Evolutionary conservation across 1,140 invertebrate genomes (phyloP).

Genomic region (Uloborus diversus): DNA sequence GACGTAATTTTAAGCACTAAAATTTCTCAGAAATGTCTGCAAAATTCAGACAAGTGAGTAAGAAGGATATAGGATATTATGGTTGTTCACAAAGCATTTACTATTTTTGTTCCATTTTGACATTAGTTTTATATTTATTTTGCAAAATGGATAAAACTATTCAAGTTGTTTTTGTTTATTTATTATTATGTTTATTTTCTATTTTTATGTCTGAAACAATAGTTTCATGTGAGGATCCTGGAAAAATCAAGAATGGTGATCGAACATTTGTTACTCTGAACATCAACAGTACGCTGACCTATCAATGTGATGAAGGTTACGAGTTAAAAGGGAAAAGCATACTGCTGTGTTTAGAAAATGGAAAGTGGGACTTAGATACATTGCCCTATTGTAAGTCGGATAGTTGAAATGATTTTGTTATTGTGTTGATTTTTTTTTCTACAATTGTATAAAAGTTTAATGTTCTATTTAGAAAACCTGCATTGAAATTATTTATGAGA

Average conservation of each 20-base stretch:
- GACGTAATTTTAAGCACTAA: no score
- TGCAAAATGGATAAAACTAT: no score
- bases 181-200: not conserved
- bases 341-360: slow-evolving; percentile 29
- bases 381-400: slow-evolving; percentile 41
- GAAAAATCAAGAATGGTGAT: slow-evolving; percentile 42
- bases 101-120: no score
- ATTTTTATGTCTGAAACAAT: not conserved
- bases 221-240: slow-evolving; percentile 44
- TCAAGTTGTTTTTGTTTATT: slow-evolving; percentile 64
- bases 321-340: slow-evolving; percentile 26
- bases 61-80: no score
- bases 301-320: slow-evolving; percentile 44
- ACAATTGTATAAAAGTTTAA: no score
- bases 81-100: no score
- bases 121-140: no score
- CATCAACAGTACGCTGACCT: slow-evolving; percentile 35
- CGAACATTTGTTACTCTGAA: slow-evolving; percentile 17
- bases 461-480: no score
- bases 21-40: no score
- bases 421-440: not conserved
- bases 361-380: slow-evolving; percentile 50
- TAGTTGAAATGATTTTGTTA: no score
- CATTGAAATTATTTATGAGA: no score
- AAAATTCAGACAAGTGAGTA: no score